Evolutionary conservation across 2,888 invertebrate genomes (phyloP), one percentile per base, ranked within the genome.

Genomic region (Cheilosia pagana): DNA sequence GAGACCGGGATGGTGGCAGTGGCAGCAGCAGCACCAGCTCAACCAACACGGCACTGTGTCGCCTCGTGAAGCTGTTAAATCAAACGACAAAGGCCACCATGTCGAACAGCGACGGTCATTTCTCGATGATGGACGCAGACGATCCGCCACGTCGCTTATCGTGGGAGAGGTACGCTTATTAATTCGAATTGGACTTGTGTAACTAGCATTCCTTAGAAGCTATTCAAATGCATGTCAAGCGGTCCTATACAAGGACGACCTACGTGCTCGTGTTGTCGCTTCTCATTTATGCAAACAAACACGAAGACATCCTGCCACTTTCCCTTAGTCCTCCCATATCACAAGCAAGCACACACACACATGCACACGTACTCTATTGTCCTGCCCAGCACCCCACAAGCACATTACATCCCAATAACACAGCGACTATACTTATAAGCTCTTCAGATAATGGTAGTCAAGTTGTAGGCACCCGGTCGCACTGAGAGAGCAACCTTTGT

Each of bases 21-120:
- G 88, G 62, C 50, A 86, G 31, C 65, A 87, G 68, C 83, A 88
- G 62, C 74, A 67, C 39, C 65, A 86, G 76, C 43, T 79, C 83
- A 19, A 88, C 87, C 48, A 87, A 86, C 87, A 92, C 91, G 10
- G 92, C 94, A 35, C 91, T 94, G 70, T 93, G 93, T 89, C 92
- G 93, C 86, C 90, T 94, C 48, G 93, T 94, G 12, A 92, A 93
- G 86, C 91, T 94, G 75, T 92, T 94, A 87, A 94, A 93, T 90
- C 94, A 94, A 88, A 91, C 88, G 68, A 88, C 88, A 79, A 90
- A 89, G 63, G 87, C 87, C 28, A 87, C 77, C 77, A 68, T 82
- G 77, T 78, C 86, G 71, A 78, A 72, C 63, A 86, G 81, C 31
- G 86, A 86, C 86, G 86, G 86, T 79, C 87, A 87, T 83, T 90